Conservation (phyloP, 2,888 invertebrate genomes). For the Dolomedes plantarius region DNA sequence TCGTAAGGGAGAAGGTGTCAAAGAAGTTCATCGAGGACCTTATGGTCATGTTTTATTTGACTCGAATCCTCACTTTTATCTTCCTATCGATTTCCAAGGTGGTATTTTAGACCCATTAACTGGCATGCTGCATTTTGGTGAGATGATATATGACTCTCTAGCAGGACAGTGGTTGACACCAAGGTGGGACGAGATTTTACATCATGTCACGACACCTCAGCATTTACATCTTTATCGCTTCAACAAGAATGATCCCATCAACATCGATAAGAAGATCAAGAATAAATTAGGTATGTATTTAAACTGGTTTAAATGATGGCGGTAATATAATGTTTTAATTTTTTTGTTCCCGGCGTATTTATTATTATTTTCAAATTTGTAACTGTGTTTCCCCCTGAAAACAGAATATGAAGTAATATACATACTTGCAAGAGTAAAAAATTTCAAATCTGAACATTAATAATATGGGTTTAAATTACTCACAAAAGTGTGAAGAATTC, state of each 20-base stretch:
- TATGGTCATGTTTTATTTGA: constrained; percentile 93
- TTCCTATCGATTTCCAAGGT: constrained; percentile 75
- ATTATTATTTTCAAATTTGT: too few relatives aligned
- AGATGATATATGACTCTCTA: constrained; percentile 89
- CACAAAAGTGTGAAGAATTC: too few relatives aligned
- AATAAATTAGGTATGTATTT: constrained; percentile 72
- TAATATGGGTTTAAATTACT: too few relatives aligned
- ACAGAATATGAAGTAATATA: too few relatives aligned
- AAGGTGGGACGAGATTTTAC: constrained; percentile 91
- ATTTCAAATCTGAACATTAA: too few relatives aligned
- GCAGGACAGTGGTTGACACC: constrained; percentile 98
- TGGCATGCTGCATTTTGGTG: constrained; percentile 87
- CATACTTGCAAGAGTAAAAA: too few relatives aligned
- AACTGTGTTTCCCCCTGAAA: too few relatives aligned
- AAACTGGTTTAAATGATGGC: background rate
- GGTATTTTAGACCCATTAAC: constrained; percentile 92
- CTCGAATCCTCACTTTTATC: constrained; percentile 91
- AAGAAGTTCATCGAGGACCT: constrained; percentile 92
- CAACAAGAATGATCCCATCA: constrained; percentile 93
- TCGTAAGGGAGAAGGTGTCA: constrained; percentile 90
- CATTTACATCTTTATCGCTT: constrained; percentile 94
- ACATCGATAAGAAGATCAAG: constrained; percentile 76
- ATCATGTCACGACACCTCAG: constrained; percentile 88
- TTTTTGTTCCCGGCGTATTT: too few relatives aligned
- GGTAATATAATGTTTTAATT: too few relatives aligned